Evolutionary conservation across 2,113 vertebrate species (phyloP).

Genomic region (Dicentrarchus labrax): DNA sequence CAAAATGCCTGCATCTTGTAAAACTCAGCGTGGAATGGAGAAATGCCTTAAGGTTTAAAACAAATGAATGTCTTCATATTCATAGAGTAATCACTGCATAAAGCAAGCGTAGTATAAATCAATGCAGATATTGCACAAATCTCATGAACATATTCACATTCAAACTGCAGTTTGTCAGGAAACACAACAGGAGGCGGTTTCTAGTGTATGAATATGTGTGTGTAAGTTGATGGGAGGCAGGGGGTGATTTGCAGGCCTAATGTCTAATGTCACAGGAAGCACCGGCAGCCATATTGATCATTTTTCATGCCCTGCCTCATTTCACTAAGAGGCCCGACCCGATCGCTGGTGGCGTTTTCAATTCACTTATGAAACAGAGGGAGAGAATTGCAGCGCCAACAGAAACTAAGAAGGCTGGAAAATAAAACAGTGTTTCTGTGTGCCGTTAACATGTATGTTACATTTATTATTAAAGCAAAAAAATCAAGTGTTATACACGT

Average conservation of each 20-base stretch:
- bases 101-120: background rate
- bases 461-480: slow-evolving; percentile 30
- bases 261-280: slow-evolving; percentile 49
- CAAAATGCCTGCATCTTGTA: background rate
- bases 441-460: background rate
- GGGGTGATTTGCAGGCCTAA: slow-evolving; percentile 30
- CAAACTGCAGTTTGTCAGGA: slow-evolving; percentile 9
- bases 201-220: background rate
- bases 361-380: slow-evolving; percentile 21
- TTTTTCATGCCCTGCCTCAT: slow-evolving; percentile 52
- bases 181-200: background rate
- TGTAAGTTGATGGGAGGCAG: accelerated
- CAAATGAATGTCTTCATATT: background rate
- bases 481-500: background rate
- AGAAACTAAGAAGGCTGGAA: background rate
- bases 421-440: background rate
- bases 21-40: background rate
- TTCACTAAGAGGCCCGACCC: slow-evolving; percentile 43
- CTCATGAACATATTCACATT: slow-evolving; percentile 3
- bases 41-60: background rate
- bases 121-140: background rate
- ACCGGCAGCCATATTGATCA: slow-evolving; percentile 43
- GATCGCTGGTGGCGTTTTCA: slow-evolving; percentile 28
- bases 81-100: background rate
- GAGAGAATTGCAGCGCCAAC: background rate